Evolutionary conservation across 2,888 invertebrate genomes (phyloP), one percentile per base, ranked within the genome.

Genomic region (Brenthis ino): DNA sequence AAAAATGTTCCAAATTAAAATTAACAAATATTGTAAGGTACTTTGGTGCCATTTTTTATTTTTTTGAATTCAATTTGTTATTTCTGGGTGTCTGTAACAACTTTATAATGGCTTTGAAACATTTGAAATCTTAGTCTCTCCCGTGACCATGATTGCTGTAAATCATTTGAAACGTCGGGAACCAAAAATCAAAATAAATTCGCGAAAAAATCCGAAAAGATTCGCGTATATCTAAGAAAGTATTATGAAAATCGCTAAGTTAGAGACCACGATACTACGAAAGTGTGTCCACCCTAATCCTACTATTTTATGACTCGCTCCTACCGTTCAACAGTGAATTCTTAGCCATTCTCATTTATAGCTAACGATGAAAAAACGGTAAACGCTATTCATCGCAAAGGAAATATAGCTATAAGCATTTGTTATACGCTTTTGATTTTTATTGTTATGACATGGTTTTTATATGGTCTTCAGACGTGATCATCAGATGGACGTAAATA

Each of bases 241-340:
- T 20, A 1, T 20, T 20, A 20, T 20, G 14, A 57, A 51, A 55
- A 55, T 47, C 72, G 68, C 78, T 28, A 47, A 51, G 75, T 70
- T 74, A 50, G 48, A 76, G 76, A 83, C 85, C 80, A 69, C 69
- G 71, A 68, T 47, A 60, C 65, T 73, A 72, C 73, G 74, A 70
- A 76, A 79, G 79, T 81, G 79, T 82, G 86, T 82, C 84, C 84
- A 80, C 83, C 81, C 85, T 88, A 89, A 91, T 89, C 87, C 88
- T 77, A 82, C 82, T 82, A 84, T 88, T 91, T 91, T 91, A 91
- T 86, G 89, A 87, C 80, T 78, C 74, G 82, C 82, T 85, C 85
- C 84, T 84, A 85, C 86, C 85, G 85, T 85, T 84, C 71, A 75
- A 72, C 84, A 79, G 80, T 82, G 84, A 86, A 87, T 84, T 83